Conservation (phyloP, 2,113 vertebrate species). For the Mastomys coucha region DNA sequence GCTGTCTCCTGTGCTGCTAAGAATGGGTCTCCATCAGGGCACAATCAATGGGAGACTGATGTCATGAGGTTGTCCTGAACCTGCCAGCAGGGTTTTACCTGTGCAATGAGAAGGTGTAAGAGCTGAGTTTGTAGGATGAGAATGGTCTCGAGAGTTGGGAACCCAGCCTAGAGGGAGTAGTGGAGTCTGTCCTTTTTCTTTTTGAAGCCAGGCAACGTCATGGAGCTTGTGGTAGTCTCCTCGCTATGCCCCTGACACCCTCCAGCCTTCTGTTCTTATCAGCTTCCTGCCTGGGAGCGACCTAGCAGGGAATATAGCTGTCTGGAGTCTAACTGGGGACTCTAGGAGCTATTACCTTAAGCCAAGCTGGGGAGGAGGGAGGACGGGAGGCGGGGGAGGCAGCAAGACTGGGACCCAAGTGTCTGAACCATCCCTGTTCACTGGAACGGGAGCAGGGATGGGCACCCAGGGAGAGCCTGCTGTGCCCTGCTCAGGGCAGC, state of each 20-base stretch:
- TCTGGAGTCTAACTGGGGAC: neutral
- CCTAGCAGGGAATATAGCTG: slow-evolving; percentile 42
- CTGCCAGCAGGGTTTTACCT: neutral
- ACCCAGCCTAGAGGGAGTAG: neutral
- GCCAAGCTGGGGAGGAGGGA: neutral
- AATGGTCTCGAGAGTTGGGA: slow-evolving; percentile 25
- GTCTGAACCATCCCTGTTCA: neutral
- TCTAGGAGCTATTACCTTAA: neutral
- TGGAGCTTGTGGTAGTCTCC: neutral
- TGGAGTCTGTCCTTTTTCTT: neutral
- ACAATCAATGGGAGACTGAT: neutral
- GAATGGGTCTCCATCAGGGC: fast-evolving
- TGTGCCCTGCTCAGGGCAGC: fast-evolving
- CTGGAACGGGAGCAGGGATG: neutral
- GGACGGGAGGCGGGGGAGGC: fast-evolving
- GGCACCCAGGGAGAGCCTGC: fast-evolving
- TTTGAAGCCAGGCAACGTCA: neutral
- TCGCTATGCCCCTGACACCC: neutral
- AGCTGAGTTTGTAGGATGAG: slow-evolving; percentile 48
- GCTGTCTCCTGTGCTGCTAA: neutral
- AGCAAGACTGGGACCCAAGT: fast-evolving
- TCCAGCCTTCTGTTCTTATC: slow-evolving; percentile 65
- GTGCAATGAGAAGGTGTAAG: neutral
- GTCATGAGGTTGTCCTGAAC: neutral
- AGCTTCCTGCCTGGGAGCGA: slow-evolving; percentile 52